Evolutionary conservation across 2,113 vertebrate species (phyloP).

Genomic region (Trichomycterus rosablanca): DNA sequence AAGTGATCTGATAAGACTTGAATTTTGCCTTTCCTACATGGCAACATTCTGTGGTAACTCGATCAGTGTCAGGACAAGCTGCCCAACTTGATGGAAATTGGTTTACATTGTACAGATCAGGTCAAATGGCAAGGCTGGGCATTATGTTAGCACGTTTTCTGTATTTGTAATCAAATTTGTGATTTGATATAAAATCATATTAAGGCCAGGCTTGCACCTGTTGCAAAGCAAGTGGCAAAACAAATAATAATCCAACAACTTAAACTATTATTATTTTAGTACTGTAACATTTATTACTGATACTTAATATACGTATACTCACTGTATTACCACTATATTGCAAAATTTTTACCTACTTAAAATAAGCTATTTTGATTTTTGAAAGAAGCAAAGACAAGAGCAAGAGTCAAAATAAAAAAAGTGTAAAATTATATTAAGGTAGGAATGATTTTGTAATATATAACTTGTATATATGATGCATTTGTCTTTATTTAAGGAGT

Average conservation of each 20-base stretch:
- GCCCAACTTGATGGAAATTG: constrained; percentile 28
- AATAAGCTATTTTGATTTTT: too few relatives aligned
- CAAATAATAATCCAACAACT: too few relatives aligned
- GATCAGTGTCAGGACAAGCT: constrained; percentile 33
- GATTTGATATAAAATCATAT: background rate
- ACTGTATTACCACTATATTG: too few relatives aligned
- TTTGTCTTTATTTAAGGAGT: too few relatives aligned
- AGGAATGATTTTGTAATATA: too few relatives aligned
- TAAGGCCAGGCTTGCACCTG: constrained; percentile 4
- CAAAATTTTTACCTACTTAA: too few relatives aligned
- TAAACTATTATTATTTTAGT: background rate
- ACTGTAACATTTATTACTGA: background rate
- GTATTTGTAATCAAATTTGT: constrained; percentile 19
- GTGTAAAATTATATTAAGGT: too few relatives aligned
- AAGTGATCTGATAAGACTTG: background rate
- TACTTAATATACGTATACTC: too few relatives aligned
- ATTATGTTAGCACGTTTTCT: constrained; percentile 17
- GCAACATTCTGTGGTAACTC: constrained; percentile 39
- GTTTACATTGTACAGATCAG: constrained; percentile 36
- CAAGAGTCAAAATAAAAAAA: too few relatives aligned
- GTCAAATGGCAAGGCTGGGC: background rate
- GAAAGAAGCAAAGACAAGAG: too few relatives aligned
- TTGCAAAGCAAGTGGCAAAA: background rate
- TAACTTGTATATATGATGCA: too few relatives aligned
- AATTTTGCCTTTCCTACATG: constrained; percentile 8